Conservation (phyloP, 2,113 vertebrate genomes). For the Chauna torquata region DNA sequence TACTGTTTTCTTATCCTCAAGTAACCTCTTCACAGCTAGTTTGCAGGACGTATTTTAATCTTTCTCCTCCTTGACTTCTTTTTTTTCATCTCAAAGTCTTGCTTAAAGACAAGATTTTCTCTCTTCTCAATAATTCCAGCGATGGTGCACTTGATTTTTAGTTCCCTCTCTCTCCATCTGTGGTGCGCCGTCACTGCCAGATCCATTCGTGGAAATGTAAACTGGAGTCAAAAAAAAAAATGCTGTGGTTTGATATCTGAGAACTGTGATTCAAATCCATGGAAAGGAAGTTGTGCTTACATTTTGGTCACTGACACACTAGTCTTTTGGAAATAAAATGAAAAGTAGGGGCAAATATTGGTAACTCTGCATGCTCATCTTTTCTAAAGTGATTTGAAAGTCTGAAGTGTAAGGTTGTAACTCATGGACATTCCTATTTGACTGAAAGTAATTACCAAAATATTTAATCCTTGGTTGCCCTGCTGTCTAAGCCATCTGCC, state of each 20-base stretch:
- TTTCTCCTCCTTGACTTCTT: neutral
- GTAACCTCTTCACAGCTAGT: neutral
- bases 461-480: neutral
- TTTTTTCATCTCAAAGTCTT: neutral
- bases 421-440: neutral
- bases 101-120: neutral
- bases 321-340: neutral
- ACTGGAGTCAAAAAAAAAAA: neutral
- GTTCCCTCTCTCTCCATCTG: neutral
- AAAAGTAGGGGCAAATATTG: neutral
- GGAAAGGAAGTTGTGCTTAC: neutral
- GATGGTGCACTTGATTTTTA: neutral
- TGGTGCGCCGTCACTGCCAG: neutral
- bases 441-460: neutral
- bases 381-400: neutral
- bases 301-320: neutral
- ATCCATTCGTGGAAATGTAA: neutral
- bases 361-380: neutral
- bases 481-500: constrained; percentile 16
- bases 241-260: neutral
- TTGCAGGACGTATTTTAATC: neutral
- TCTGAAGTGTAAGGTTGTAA: neutral
- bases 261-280: neutral
- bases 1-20: neutral
- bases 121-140: neutral